These are phyloP conservation scores for Drosophila infuscata DNA, from an alignment of 2,888 invertebrate genomes.

Conservation along the genomic window DNA sequence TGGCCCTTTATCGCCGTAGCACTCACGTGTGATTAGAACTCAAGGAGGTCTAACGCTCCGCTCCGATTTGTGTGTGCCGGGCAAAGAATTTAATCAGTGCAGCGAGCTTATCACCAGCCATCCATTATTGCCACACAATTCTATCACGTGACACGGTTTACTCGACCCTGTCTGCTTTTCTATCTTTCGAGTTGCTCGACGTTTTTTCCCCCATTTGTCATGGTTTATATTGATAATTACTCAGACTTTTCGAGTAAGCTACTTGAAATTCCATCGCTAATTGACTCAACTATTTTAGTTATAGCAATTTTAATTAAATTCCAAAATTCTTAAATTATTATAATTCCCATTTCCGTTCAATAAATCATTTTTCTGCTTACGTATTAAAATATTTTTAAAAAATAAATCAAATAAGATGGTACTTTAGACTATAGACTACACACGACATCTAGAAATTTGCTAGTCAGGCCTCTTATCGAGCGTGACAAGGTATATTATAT, in stretches of 20 bases:
- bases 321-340: neutral
- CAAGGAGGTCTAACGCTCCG: slow-evolving; percentile 2
- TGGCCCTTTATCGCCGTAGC: slow-evolving; percentile 14
- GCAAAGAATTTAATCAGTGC: slow-evolving; percentile 67
- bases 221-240: slow-evolving; percentile 20
- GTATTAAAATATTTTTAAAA: neutral
- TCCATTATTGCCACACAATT: slow-evolving; percentile 57
- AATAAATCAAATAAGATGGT: neutral
- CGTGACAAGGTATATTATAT: neutral
- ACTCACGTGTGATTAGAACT: slow-evolving; percentile 25
- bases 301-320: neutral
- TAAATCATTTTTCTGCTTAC: slow-evolving; percentile 12
- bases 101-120: slow-evolving; percentile 50
- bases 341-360: neutral
- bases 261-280: slow-evolving; percentile 2
- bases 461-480: slow-evolving; percentile 35
- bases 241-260: neutral
- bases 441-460: slow-evolving; percentile 22
- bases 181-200: slow-evolving; percentile 12
- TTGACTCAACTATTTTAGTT: slow-evolving; percentile 4
- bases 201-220: slow-evolving; percentile 39
- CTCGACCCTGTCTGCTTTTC: slow-evolving; percentile 21
- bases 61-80: slow-evolving; percentile 51
- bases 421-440: neutral
- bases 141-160: slow-evolving; percentile 61